Base-by-base conservation (phyloP, 2,888 invertebrate species). In the Amphiduros pacificus region DNA sequence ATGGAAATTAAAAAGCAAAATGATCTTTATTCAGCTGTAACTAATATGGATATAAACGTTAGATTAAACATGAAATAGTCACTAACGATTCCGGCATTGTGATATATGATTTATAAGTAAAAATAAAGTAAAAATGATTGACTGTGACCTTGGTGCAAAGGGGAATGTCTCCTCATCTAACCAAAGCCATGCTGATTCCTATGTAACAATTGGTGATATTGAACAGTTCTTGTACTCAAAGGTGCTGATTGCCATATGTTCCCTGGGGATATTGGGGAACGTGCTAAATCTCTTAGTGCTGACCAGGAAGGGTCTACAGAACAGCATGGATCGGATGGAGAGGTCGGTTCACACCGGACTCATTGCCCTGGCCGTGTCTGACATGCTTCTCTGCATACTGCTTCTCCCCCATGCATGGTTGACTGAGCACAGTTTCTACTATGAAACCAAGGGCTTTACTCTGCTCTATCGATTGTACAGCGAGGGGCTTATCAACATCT, bases 231-330 rank as follows among this genome's bases (percentile, higher is more conserved):
- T 63, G n/a, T 50, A 50, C 20, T 59, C 54, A 17, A 53, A 57
- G 53, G 55, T 66, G 40, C 85, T 89, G 44, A 79, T 90, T 69
- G 90, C 90, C 62, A 85, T 91, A 73, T 66, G 62, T 44, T 71
- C 67, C 1, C 72, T 78, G 57, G 78, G 79, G 29, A 65, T 79
- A 53, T 50, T 78, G 5, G 79, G 79, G 29, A 79, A 79, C 55
- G 63, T 77, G 5, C 67, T 77, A 3, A 77, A 77, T 55, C 70
- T 79, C 55, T 56, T 77, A 27, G 75, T 79, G 5, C 70, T 79
- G 17, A 75, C 76, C 1, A 70, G 73, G 11, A 77, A 78, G 61
- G 76, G 78, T 53, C 69, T 74, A 26, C 72, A 75, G 56, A 65
- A 70, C 50, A 68, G 73, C 2, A 69, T 78, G 55, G 75, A 75